Conservation (phyloP, 1,140 invertebrate species). For the Diorhabda elongata region DNA sequence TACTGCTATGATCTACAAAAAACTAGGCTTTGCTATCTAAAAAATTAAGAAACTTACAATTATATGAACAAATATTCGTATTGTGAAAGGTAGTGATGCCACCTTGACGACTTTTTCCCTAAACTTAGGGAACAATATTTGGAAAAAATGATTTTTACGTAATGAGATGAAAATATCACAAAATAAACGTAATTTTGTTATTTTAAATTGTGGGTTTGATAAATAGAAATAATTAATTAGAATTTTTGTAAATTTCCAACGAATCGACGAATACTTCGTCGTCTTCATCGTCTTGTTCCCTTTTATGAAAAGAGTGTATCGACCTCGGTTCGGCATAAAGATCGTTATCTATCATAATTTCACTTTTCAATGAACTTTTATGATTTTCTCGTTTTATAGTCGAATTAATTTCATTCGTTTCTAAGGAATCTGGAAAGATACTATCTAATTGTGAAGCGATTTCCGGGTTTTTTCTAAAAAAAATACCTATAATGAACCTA, state of each 20-base stretch:
- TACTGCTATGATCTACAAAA: too few species aligned
- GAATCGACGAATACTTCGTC: conserved; percentile 31
- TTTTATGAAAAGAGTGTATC: conserved; percentile 4
- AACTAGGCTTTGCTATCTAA: too few species aligned
- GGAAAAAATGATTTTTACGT: too few species aligned
- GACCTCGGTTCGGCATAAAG: conserved; percentile 30
- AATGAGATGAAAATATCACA: too few species aligned
- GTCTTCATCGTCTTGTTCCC: neutral
- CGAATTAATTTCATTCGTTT: conserved; percentile 19
- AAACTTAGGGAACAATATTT: too few species aligned
- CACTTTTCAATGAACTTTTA: conserved; percentile 7
- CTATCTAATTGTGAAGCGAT: conserved; percentile 23
- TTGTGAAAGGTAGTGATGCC: too few species aligned
- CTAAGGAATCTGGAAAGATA: conserved; percentile 39
- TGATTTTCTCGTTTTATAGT: conserved; percentile 16
- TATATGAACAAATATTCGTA: too few species aligned
- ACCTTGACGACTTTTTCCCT: too few species aligned
- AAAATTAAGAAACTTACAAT: too few species aligned
- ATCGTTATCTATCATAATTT: conserved; percentile 24
- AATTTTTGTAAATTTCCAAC: conserved; percentile 25
- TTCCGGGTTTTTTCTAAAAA: conserved; percentile 15
- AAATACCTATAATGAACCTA: neutral
- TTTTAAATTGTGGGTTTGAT: too few species aligned
- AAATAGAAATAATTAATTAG: too few species aligned
- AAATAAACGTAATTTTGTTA: too few species aligned